Conservation (phyloP, 1,140 invertebrate species). For the Caenorhabditis latens region DNA sequence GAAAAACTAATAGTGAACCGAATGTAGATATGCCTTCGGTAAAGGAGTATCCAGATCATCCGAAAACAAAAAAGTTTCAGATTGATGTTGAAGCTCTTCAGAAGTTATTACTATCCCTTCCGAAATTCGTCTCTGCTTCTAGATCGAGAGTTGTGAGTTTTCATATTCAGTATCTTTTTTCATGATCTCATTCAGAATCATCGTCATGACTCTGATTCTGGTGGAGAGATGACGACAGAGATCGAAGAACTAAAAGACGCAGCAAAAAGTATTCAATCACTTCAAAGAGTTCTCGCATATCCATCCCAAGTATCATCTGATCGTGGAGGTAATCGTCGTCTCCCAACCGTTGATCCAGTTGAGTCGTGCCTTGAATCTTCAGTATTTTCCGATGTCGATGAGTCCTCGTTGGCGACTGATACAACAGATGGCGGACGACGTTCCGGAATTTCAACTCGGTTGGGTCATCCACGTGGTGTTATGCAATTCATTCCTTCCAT, state of each 20-base stretch:
- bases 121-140: slow-evolving; percentile 39
- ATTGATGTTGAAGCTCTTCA: slow-evolving; percentile 65
- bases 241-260: slow-evolving; percentile 70
- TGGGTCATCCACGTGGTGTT: slow-evolving; percentile 70
- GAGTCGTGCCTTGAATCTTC: slow-evolving; percentile 48
- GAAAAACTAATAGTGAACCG: slow-evolving; percentile 71
- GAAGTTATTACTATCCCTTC: slow-evolving; percentile 64
- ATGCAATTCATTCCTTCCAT: slow-evolving; percentile 72
- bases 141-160: slow-evolving; percentile 38
- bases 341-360: slow-evolving; percentile 15
- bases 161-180: background rate
- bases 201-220: slow-evolving; percentile 51
- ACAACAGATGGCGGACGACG: slow-evolving; percentile 61
- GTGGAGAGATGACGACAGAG: slow-evolving; percentile 68
- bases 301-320: slow-evolving; percentile 59
- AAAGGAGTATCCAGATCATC: background rate
- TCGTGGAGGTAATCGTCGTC: slow-evolving; percentile 43
- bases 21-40: slow-evolving; percentile 65
- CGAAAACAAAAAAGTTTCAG: slow-evolving; percentile 43
- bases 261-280: slow-evolving; percentile 68
- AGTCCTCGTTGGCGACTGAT: slow-evolving; percentile 42
- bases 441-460: slow-evolving; percentile 67
- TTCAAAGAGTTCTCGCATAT: slow-evolving; percentile 67
- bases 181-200: slow-evolving; percentile 35
- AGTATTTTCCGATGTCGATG: slow-evolving; percentile 62